Percentiles rank a stretch among this genome's conserved stretches.
Evolutionary conservation across 2,797 vertebrate genomes (phyloP).

Genomic region (Poeciliopsis paucimaculata): DNA sequence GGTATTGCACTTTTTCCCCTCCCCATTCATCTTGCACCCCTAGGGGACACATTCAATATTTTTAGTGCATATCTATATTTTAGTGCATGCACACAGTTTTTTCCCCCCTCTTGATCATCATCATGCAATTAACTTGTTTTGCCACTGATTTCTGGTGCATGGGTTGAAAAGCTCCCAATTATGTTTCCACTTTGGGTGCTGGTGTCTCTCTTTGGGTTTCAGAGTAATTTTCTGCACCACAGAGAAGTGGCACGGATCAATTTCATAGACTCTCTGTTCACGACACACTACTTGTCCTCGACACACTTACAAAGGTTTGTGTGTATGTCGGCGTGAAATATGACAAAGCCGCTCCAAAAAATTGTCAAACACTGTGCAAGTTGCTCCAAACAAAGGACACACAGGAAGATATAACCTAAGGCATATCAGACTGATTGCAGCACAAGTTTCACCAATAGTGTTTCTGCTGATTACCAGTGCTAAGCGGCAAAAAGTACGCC

Average conservation of each 20-base stretch:
- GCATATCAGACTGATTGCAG: constrained; percentile 29
- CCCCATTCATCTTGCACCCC: constrained; percentile 41
- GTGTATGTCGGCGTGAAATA: constrained; percentile 51
- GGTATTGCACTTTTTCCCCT: constrained; percentile 26
- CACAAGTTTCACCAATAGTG: constrained; percentile 17
- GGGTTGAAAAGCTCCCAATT: constrained; percentile 63
- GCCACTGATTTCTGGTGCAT: constrained; percentile 57
- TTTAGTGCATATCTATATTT: constrained; percentile 73
- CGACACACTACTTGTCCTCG: constrained; percentile 55
- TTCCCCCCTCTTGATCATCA: constrained; percentile 61
- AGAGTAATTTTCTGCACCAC: constrained; percentile 53
- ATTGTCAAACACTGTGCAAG: constrained; percentile 44
- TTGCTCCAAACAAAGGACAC: constrained; percentile 53
- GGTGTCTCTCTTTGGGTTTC: constrained; percentile 48
- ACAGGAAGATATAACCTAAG: constrained; percentile 46
- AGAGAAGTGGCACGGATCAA: constrained; percentile 69
- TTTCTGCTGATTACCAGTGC: constrained; percentile 43
- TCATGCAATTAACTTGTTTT: constrained; percentile 41
- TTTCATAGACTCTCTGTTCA: constrained; percentile 75
- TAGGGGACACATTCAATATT: constrained; percentile 62
- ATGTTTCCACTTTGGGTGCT: constrained; percentile 61
- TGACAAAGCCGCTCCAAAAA: constrained; percentile 51
- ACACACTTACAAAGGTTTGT: constrained; percentile 45
- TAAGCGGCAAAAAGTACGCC: constrained; percentile 29
- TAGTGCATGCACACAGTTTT: constrained; percentile 66